These are phyloP conservation scores for Empidonax traillii DNA, from an alignment of 2,113 vertebrate genomes.

Conservation along the genomic window DNA sequence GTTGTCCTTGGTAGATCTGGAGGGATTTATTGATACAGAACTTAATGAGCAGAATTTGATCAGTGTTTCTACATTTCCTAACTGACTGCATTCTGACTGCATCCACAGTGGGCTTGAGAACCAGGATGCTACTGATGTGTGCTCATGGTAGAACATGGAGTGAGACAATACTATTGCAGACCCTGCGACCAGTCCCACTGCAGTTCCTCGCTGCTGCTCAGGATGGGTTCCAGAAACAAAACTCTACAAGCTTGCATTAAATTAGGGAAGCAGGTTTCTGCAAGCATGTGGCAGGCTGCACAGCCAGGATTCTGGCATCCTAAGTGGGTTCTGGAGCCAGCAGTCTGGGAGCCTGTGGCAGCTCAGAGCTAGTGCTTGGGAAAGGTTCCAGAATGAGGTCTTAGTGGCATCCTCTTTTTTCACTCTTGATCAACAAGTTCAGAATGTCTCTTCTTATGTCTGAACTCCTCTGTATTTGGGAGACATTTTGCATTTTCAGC, in stretches of 20 bases:
- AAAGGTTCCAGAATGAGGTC: not conserved
- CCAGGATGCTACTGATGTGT: not conserved
- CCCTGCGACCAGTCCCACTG: not conserved
- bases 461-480: not conserved
- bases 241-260: slow-evolving; percentile 15
- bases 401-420: not conserved
- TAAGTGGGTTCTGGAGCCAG: slow-evolving; percentile 42
- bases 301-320: slow-evolving; percentile 25
- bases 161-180: not conserved
- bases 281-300: slow-evolving; percentile 32
- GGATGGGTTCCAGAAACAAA: slow-evolving; percentile 32
- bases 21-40: not conserved
- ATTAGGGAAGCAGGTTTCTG: slow-evolving; percentile 53
- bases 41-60: not conserved
- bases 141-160: not conserved
- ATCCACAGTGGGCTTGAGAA: not conserved
- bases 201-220: not conserved
- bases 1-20: not conserved
- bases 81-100: not conserved
- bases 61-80: not conserved
- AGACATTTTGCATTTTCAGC: not conserved
- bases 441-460: not conserved
- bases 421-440: not conserved
- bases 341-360: not conserved
- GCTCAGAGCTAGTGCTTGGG: not conserved